Evolutionary conservation across 2,797 vertebrate genomes (phyloP), one percentile per base, ranked within the genome.

Genomic region (Euphonia xanthogaster): DNA sequence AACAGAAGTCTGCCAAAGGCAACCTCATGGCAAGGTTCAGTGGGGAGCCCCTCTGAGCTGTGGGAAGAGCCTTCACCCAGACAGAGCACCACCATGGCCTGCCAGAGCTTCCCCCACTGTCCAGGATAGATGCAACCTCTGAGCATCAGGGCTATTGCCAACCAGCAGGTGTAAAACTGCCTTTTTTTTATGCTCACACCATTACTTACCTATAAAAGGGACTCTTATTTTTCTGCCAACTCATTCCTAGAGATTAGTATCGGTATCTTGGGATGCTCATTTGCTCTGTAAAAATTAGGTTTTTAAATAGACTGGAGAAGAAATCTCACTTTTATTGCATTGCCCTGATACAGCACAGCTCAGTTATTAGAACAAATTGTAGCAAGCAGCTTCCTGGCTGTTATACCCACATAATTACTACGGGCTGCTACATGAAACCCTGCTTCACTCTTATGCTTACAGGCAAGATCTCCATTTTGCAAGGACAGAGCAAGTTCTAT

Each of bases 401-500:
- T 88, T 91, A 86, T 75, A 90, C 31, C 18, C 87, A 61, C 51
- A 5, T 81, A 95, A 96, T 95, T 92, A 91, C 85, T 67, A 47
- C 44, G 33, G 91, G 66, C 89, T 90, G 89, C 58, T 66, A 88
- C 76, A 51, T 12, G 87, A 95, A 94, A 91, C 82, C 88, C 71
- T 53, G 54, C 87, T 77, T 88, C 85, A 75, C 89, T 55, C 83
- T 76, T 27, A 42, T 1, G 76, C 89, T 97, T 70, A 84, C 80
- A 96, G 92, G 89, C 58, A 6, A 95, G 93, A 95, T 90, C 94
- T 94, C 93, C 78, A 86, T 92, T 96, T 86, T 95, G 94, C 93
- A 91, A 94, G 96, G 96, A 95, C 94, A 91, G 95, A 96, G 78
- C 84, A 94, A 93, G 82, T 96, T 94, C 93, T 90, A 94, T 90